A percentile compares a stretch with the other conserved stretches of the same genome.
These are phyloP conservation scores for Speoplatyrhinus poulsoni DNA, from an alignment of 2,113 vertebrate genomes.

Conservation along the genomic window DNA sequence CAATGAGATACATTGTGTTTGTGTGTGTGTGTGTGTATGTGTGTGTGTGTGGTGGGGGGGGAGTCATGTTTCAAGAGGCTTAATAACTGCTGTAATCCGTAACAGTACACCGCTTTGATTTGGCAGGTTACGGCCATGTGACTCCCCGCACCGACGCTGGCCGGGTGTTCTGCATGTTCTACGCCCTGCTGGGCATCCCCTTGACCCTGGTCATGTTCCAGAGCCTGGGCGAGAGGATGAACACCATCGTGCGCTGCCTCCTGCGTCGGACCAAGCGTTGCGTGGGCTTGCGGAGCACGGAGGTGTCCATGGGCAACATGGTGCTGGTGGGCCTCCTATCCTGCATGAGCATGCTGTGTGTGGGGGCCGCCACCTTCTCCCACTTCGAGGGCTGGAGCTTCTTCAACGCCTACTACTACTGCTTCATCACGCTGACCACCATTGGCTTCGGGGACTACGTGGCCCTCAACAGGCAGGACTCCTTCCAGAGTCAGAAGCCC, in stretches of 20 bases:
- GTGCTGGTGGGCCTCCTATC: conserved; percentile 86
- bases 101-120: conserved; percentile 25
- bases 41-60: neutral
- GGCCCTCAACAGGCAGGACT: conserved; percentile 85
- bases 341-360: conserved; percentile 82
- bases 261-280: conserved; percentile 82
- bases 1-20: neutral
- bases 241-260: conserved; percentile 79
- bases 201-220: conserved; percentile 92
- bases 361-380: conserved; percentile 85
- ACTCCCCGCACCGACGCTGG: conserved; percentile 84
- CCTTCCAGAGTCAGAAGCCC: conserved; percentile 80
- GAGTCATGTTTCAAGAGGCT: neutral
- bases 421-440: conserved; percentile 90
- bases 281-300: conserved; percentile 80
- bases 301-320: conserved; percentile 88
- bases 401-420: conserved; percentile 89
- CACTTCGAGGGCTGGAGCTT: conserved; percentile 90
- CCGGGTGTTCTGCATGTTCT: conserved; percentile 92
- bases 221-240: conserved; percentile 89
- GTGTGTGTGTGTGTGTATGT: conserved; percentile 2
- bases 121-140: conserved; percentile 85
- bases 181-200: conserved; percentile 87
- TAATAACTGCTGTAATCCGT: neutral
- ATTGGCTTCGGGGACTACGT: conserved; percentile 92